Evolutionary conservation across 2,888 invertebrate genomes (phyloP).

Genomic region (Platycnemis pennipes): DNA sequence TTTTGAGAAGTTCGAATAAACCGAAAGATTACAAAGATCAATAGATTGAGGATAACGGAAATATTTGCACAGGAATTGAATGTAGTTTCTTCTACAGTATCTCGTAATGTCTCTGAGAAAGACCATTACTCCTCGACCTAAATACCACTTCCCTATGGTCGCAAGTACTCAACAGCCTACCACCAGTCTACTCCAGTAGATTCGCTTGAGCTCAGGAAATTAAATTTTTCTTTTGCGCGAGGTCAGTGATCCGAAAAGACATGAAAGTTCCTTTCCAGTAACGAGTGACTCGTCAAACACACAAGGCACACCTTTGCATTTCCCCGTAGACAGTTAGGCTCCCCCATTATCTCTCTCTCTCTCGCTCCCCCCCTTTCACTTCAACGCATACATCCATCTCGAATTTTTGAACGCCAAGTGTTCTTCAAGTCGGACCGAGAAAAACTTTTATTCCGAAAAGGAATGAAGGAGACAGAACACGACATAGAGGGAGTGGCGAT

Average conservation of each 20-base stretch:
- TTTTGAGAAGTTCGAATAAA: no score
- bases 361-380: not conserved
- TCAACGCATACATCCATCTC: constrained; percentile 30
- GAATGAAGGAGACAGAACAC: not conserved
- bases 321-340: not conserved
- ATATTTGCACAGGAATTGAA: no score
- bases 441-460: not conserved
- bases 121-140: no score
- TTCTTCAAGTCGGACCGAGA: not conserved
- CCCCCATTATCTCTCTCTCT: no score
- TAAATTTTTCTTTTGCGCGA: not conserved
- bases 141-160: no score
- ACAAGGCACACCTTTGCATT: constrained; percentile 14
- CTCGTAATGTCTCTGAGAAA: no score
- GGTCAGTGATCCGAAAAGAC: not conserved
- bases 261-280: constrained; percentile 26
- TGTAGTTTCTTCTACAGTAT: no score
- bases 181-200: not conserved
- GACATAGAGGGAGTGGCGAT: not conserved
- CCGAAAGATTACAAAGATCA: no score
- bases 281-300: not conserved
- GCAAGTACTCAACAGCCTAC: no score
- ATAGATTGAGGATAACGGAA: no score
- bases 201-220: not conserved
- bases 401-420: not conserved